Base-by-base conservation (phyloP, 2,113 vertebrate species). In the Tylochromis polylepis region DNA sequence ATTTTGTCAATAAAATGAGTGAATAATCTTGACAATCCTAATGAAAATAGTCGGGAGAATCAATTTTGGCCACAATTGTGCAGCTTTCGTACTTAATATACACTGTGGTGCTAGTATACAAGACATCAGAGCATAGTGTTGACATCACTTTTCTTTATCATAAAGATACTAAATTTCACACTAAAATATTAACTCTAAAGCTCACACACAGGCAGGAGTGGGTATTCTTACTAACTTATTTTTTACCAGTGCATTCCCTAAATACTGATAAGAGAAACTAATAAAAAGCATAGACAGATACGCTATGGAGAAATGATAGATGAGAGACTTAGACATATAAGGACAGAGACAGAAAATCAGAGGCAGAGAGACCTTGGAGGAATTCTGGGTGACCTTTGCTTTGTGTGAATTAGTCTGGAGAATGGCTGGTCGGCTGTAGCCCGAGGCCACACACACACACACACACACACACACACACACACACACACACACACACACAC, bases 371-470 rank as follows among this genome's bases (percentile, higher is more conserved):
- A 87, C 58, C 58, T 89, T 82, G 67, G 62, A 92, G 83, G 92
- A 93, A 94, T 92, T 94, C 89, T 93, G 72, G 67, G 41, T 94
- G 95, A 95, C 96, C 91, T 16, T 65, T 86, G 87, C 91, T 94
- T 85, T 77, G 77, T 84, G 93, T 72, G 92, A 96, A 96, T 91
- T 85, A 93, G 92, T 95, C 95, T 93, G 94, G 46, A 88, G 86
- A 88, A 65, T 88, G 93, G 91, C 89, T 82, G 85, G 72, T 89
- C 91, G 72, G 70, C 43, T 79, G 38, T 94, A 91, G 91, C 97
- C 91, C 79, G 67, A 86, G 95, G 92, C 91, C 89, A 92, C 65
- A 85, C 46, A 53, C 51, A 22, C 11, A 58, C 75, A 51, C 20
- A 38, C 60, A n/a, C 31, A 36, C 60, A 29, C 90, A 92, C 27